Evolutionary conservation across 2,113 vertebrate genomes (phyloP).

Genomic region (Peromyscus polionotus): DNA sequence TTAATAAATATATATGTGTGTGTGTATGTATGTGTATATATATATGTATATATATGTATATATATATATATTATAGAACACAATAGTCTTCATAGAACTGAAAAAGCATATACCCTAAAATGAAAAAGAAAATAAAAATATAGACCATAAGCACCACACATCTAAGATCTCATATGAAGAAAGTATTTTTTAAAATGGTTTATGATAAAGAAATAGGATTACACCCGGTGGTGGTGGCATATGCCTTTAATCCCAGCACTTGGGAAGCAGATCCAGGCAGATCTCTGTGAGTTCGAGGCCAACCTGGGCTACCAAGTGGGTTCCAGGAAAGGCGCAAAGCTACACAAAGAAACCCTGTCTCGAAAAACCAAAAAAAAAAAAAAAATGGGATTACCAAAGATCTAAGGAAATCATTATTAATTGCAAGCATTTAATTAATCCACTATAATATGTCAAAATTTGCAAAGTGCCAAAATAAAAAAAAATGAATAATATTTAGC

Average conservation of each 20-base stretch:
- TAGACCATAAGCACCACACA: background rate
- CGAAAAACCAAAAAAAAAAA: too few species aligned
- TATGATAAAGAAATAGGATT: conserved; percentile 22
- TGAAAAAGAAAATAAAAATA: background rate
- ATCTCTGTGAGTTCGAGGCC: too few species aligned
- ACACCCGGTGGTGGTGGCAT: too few species aligned
- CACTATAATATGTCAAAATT: conserved; percentile 10
- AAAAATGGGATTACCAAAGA: background rate
- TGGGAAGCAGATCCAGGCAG: too few species aligned
- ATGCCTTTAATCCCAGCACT: too few species aligned
- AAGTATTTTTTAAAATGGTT: conserved; percentile 42
- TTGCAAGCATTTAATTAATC: conserved; percentile 15
- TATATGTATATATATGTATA: too few species aligned
- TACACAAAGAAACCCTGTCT: too few species aligned
- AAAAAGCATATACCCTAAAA: conserved; percentile 7
- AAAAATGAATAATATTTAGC: conserved; percentile 31
- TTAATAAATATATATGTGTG: background rate
- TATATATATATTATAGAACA: background rate
- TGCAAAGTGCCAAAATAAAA: background rate
- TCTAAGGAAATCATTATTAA: background rate
- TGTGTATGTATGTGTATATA: too few species aligned
- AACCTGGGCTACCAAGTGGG: too few species aligned
- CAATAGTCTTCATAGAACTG: background rate
- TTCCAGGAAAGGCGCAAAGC: too few species aligned
- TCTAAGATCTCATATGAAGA: background rate